Conservation (phyloP, 2,113 vertebrate species). For the Cyprinodon tularosa region DNA sequence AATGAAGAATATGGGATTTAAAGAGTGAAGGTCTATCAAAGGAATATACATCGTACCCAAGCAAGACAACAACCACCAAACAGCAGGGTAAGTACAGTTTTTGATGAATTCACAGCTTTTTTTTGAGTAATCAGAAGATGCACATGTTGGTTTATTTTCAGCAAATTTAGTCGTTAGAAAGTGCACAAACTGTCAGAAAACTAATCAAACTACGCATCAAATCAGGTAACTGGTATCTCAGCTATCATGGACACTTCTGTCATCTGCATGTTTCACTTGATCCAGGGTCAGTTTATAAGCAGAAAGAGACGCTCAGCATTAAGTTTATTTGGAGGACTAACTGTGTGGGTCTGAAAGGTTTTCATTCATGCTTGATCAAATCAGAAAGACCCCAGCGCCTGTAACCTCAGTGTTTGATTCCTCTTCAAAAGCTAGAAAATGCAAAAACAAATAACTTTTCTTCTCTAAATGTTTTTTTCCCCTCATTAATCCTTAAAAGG, state of each 20-base stretch:
- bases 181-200: conserved; percentile 1
- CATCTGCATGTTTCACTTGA: conserved; percentile 1
- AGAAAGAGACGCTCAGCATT: background rate
- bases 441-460: background rate
- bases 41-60: background rate
- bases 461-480: background rate
- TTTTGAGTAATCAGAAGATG: conserved; percentile 1
- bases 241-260: conserved; percentile 38
- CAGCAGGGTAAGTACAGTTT: conserved; percentile 40
- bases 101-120: background rate
- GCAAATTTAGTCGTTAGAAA: background rate
- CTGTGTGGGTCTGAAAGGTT: background rate
- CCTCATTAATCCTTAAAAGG: background rate
- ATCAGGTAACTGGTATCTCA: conserved; percentile 21
- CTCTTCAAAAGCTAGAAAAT: background rate
- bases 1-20: conserved; percentile 17
- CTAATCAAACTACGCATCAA: conserved; percentile 15
- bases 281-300: background rate
- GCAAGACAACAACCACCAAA: background rate
- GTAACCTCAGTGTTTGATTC: background rate
- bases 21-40: conserved; percentile 4
- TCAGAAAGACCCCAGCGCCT: background rate
- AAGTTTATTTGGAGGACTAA: too few species aligned
- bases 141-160: background rate
- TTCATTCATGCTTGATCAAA: background rate